Conservation (phyloP, 2,888 invertebrate species). For the Sisyra terminalis region DNA sequence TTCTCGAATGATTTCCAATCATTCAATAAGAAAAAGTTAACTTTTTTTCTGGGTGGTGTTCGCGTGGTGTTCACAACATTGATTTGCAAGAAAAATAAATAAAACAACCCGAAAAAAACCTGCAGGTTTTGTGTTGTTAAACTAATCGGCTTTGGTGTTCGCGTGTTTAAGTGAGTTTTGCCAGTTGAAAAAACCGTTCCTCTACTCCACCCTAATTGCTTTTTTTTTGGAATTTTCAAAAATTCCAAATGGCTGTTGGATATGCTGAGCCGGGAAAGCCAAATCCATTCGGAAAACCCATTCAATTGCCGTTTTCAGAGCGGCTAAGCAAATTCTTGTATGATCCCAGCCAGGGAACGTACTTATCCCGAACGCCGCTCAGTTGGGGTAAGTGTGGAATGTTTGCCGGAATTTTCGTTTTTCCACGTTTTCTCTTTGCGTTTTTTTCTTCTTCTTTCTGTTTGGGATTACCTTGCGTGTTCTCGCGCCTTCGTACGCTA, state of each 20-base stretch:
- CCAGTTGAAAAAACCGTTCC: not conserved
- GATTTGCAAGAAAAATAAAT: no score
- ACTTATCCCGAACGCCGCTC: slow-evolving; percentile 39
- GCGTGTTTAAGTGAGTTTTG: not conserved
- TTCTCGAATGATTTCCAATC: no score
- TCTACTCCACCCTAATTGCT: not conserved
- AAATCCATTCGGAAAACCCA: slow-evolving; percentile 16
- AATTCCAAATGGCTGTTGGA: slow-evolving; percentile 5
- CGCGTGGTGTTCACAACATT: no score
- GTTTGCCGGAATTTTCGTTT: slow-evolving; percentile 8
- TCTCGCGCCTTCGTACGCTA: not conserved
- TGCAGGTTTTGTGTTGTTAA: not conserved
- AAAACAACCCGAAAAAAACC: no score
- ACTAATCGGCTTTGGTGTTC: not conserved
- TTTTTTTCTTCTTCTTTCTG: not conserved
- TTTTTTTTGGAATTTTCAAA: not conserved
- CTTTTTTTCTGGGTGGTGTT: no score
- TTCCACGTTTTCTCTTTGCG: not conserved
- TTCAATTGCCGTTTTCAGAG: slow-evolving; percentile 19
- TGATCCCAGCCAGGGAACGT: slow-evolving; percentile 39
- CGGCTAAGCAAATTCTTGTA: slow-evolving; percentile 24
- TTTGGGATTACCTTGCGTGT: not conserved
- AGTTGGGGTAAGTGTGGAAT: slow-evolving; percentile 47
- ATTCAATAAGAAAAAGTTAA: no score
- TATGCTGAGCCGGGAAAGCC: not conserved